Evolutionary conservation across 2,113 vertebrate genomes (phyloP).

Genomic region (Dasyurus viverrinus): DNA sequence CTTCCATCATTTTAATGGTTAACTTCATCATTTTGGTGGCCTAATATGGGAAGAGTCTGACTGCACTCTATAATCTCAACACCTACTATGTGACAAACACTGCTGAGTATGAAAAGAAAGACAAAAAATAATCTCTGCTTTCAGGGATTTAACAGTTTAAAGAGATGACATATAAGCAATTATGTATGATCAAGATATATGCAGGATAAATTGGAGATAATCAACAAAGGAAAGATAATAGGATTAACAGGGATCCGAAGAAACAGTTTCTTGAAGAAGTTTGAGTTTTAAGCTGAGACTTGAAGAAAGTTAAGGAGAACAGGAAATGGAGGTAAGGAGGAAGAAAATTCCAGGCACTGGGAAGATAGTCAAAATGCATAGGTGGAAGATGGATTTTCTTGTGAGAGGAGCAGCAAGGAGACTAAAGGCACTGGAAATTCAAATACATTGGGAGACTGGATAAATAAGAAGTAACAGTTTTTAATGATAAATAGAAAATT

Average conservation of each 20-base stretch:
- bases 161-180: neutral
- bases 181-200: neutral
- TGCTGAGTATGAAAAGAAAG: neutral
- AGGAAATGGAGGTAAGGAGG: neutral
- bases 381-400: neutral
- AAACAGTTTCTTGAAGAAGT: too few species aligned
- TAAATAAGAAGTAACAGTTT: neutral
- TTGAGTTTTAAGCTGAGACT: neutral
- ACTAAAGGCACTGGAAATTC: neutral
- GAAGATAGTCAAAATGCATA: neutral
- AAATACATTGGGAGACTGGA: too few species aligned
- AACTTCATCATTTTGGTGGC: too few species aligned
- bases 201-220: neutral
- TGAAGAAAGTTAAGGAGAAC: neutral
- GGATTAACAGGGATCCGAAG: neutral
- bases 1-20: too few species aligned
- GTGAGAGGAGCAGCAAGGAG: neutral
- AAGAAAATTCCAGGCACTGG: neutral
- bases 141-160: neutral
- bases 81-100: neutral
- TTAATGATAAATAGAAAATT: neutral
- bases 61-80: too few species aligned
- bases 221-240: neutral
- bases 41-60: too few species aligned
- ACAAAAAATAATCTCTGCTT: too few species aligned